Evolutionary conservation across 92 coral and sea anemone species (phyloP).

Genomic region (Palythoa heliodiscus): DNA sequence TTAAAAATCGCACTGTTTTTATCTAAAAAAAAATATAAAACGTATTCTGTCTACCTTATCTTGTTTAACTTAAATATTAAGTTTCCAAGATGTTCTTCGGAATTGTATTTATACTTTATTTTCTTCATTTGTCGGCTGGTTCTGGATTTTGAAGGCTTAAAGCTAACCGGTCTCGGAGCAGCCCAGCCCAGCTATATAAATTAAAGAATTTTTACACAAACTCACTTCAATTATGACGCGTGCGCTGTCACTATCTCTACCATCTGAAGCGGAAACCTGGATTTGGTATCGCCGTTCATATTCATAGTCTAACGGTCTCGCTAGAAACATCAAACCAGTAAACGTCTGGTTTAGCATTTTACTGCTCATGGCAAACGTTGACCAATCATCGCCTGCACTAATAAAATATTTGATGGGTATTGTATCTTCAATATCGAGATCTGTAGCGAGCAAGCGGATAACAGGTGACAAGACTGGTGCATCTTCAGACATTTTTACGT

Average conservation of each 20-base stretch:
- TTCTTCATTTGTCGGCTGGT: too few relatives aligned
- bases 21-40: too few relatives aligned
- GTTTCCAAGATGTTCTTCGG: too few relatives aligned
- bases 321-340: slow-evolving; percentile 56
- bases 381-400: slow-evolving; percentile 72
- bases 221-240: slow-evolving; percentile 63
- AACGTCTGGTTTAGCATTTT: neutral
- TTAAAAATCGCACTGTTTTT: too few relatives aligned
- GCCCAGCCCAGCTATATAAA: too few relatives aligned
- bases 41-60: too few relatives aligned
- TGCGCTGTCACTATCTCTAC: slow-evolving; percentile 66
- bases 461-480: slow-evolving; percentile 56
- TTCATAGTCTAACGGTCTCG: slow-evolving; percentile 81
- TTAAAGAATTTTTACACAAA: neutral
- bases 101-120: too few relatives aligned
- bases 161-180: too few relatives aligned
- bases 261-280: slow-evolving; percentile 80
- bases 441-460: slow-evolving; percentile 53
- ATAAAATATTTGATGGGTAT: slow-evolving; percentile 63
- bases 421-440: slow-evolving; percentile 68
- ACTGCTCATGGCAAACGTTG: slow-evolving; percentile 64
- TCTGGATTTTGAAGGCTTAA: too few relatives aligned
- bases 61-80: too few relatives aligned
- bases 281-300: slow-evolving; percentile 51
- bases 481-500: slow-evolving; percentile 67